Conservation (phyloP, 2,797 vertebrate genomes). For the Oryzias sinensis region DNA sequence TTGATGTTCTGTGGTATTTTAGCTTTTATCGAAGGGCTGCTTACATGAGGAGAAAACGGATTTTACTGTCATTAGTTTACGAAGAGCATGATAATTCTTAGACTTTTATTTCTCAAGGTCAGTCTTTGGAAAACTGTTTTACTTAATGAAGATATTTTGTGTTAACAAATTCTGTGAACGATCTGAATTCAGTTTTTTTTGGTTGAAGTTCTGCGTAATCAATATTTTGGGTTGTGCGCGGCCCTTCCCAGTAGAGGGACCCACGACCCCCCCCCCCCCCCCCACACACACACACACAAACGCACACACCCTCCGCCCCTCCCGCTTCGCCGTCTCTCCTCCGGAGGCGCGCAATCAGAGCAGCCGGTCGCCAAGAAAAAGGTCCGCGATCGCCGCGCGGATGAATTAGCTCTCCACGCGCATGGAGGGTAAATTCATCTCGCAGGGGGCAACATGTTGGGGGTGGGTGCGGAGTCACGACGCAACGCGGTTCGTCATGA, state of each 20-base stretch:
- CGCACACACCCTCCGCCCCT: background rate
- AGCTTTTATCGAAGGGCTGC: no score
- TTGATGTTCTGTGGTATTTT: no score
- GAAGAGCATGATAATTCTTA: no score
- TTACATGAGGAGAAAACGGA: no score
- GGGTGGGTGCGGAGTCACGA: conserved; percentile 69
- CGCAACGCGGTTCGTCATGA: conserved; percentile 69
- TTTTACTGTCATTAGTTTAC: no score
- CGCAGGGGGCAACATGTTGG: conserved; percentile 27
- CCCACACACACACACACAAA: background rate
- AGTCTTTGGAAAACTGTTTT: no score
- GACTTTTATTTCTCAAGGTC: no score
- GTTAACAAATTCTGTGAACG: no score
- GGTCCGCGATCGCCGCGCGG: conserved; percentile 20
- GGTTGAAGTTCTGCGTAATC: background rate
- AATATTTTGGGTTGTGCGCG: conserved; percentile 22
- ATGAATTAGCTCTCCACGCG: conserved; percentile 36
- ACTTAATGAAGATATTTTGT: no score
- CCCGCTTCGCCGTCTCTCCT: conserved; percentile 12
- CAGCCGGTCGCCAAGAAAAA: conserved; percentile 31
- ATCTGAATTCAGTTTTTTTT: background rate
- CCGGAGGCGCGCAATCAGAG: conserved; percentile 43
- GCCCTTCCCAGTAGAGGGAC: conserved; percentile 11
- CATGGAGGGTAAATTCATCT: conserved; percentile 38
- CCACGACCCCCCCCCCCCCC: conserved; percentile 32